phyloP scores from a whole-genome alignment of 2,113 vertebrate species.

The Corythaeola cristata region DNA sequence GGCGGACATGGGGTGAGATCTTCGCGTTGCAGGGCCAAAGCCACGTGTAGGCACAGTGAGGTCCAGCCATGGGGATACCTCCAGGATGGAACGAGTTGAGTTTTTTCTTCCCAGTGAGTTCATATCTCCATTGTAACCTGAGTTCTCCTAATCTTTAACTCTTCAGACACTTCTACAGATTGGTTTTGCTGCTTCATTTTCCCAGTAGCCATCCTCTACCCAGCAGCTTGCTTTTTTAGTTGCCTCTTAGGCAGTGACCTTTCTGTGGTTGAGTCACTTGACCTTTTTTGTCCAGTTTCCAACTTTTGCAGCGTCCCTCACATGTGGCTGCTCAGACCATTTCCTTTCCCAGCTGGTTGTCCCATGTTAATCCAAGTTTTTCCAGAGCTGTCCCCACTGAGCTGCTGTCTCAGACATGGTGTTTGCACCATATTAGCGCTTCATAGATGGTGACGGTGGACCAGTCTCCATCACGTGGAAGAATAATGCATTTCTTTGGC shows the following conservation, averaged over 20 bases:
- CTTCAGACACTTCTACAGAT: background rate
- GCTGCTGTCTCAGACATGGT: background rate
- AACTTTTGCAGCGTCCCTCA: background rate
- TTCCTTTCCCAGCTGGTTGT: background rate
- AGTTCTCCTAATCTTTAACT: background rate
- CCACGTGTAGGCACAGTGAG: fast-evolving
- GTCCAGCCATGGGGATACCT: background rate
- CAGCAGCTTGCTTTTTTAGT: background rate
- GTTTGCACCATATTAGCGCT: background rate
- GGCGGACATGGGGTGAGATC: fast-evolving
- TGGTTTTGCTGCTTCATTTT: background rate
- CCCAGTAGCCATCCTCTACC: background rate
- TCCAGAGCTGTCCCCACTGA: background rate
- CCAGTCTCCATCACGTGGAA: background rate
- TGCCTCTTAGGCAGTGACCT: background rate
- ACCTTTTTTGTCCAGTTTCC: background rate
- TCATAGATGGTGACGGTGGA: background rate
- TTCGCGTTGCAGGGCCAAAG: fast-evolving
- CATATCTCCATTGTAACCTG: fast-evolving
- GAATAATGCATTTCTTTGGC: background rate
- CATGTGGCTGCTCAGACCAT: background rate
- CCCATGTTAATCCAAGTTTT: background rate
- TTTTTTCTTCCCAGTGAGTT: background rate
- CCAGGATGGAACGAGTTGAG: background rate
- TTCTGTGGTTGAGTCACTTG: background rate